These are phyloP conservation scores for Sorex araneus DNA, from an alignment of 2,113 vertebrate genomes.

Conservation along the genomic window DNA sequence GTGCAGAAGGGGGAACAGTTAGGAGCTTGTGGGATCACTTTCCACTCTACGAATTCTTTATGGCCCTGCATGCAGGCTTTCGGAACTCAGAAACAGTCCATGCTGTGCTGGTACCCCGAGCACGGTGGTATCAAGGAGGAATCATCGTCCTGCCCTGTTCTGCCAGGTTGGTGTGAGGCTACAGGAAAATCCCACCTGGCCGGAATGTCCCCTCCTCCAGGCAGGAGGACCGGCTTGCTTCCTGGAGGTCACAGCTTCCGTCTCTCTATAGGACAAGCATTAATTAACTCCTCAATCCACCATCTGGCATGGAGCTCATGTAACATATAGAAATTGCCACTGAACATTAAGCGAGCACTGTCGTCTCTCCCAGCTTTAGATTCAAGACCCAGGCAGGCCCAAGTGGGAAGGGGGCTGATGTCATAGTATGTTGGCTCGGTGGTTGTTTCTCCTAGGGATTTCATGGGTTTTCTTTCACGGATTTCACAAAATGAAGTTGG, in stretches of 20 bases:
- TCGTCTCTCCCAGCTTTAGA: background rate
- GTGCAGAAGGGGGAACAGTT: background rate
- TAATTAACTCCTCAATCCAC: slow-evolving; percentile 46
- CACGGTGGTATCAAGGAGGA: background rate
- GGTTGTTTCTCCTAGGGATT: background rate
- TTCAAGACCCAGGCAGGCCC: background rate
- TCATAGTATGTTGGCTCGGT: accelerated
- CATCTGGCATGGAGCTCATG: slow-evolving; percentile 61
- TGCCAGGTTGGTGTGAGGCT: background rate
- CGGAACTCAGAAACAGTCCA: background rate
- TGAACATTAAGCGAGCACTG: slow-evolving; percentile 40
- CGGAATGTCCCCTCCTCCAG: background rate
- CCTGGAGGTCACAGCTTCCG: background rate
- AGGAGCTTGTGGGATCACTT: background rate
- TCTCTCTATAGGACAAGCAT: slow-evolving; percentile 1
- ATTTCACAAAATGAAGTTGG: background rate
- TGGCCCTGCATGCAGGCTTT: background rate
- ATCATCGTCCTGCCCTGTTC: background rate
- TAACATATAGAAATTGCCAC: slow-evolving; percentile 48
- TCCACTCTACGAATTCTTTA: background rate
- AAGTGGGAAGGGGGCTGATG: background rate
- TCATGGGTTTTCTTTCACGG: too few species aligned
- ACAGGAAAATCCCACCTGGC: background rate
- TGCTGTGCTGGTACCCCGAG: background rate
- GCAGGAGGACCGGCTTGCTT: background rate